Base-by-base conservation (phyloP, 2,113 vertebrate species). In the Siniperca chuatsi region DNA sequence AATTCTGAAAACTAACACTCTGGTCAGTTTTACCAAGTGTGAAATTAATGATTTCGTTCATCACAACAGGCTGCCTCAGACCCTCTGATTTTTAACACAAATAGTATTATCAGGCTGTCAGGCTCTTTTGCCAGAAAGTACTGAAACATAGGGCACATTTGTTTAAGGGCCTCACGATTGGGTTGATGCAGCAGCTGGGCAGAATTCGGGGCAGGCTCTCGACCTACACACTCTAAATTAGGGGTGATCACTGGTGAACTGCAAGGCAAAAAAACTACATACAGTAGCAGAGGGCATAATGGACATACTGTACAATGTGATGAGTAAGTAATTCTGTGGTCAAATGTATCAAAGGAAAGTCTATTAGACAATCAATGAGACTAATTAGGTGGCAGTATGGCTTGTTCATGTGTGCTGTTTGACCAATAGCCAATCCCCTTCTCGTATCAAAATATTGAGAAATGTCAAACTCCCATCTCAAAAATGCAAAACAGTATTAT, bases 141-240 rank as follows among this genome's bases (percentile, higher is more conserved):
- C 46, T 70, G 48, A 70, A 70, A 81, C 35, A 75, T 37, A 35
- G 57, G 3, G 16, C 37, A 44, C n/a, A 54, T 40, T 48, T 78
- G 13, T 61, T 50, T 44, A 33, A 29, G 16, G 23, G 33, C 9
- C 9, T 60, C 66, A 42, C n/a, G 42, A 48, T 48, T 71, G 5
- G 70, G 33, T 60, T 68, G 50, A n/a, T 76, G 65, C 52, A 72
- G 65, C 69, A 76, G 65, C 78, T 65, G 44, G 29, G 60, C 50
- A 55, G 37, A 25, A 68, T 69, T 69, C 3, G 2, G 65, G 67
- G 50, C 42, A 79, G 25, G 42, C 65, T 68, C 25, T 72, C 15
- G 25, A 68, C 55, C 60, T 69, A 35, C 44, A 74, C 15, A 16
- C 57, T 66, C 50, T 78, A 54, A 62, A 64, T 79, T 67, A 72